These are phyloP conservation scores for Chromobotia macracanthus DNA, from an alignment of 2,797 vertebrate genomes.

Conservation along the genomic window DNA sequence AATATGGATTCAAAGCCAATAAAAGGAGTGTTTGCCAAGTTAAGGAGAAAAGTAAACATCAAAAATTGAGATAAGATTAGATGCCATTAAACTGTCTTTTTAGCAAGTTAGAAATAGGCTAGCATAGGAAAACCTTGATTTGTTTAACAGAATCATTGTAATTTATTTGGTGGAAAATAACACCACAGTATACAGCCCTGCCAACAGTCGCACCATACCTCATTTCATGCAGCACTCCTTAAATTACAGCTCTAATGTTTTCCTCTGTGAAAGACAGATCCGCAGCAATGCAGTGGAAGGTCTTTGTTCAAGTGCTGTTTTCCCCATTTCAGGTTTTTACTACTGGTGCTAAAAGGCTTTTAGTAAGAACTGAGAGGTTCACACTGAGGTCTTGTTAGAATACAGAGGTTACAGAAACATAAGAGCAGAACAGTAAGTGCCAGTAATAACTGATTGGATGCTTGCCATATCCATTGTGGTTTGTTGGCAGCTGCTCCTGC, in stretches of 20 bases:
- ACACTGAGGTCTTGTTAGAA: constrained; percentile 25
- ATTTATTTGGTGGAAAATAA: constrained; percentile 10
- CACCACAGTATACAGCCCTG: not conserved
- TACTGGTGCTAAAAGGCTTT: constrained; percentile 20
- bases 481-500: constrained; percentile 47
- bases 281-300: not conserved
- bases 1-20: constrained; percentile 67
- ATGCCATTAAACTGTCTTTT: not conserved
- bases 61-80: constrained; percentile 5
- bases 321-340: constrained; percentile 15
- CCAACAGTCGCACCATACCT: not conserved
- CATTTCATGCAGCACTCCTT: not conserved
- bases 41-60: constrained; percentile 45
- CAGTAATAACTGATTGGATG: constrained; percentile 36
- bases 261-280: not conserved
- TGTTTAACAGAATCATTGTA: constrained; percentile 12
- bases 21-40: constrained; percentile 65
- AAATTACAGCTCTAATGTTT: constrained; percentile 4
- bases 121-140: not conserved
- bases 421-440: constrained; percentile 27
- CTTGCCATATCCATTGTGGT: constrained; percentile 17
- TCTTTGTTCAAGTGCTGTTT: constrained; percentile 15
- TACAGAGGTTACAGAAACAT: constrained; percentile 22
- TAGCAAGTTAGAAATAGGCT: not conserved
- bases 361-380: constrained; percentile 22